Evolutionary conservation across 2,113 vertebrate species (phyloP).

Genomic region (Micromys minutus): DNA sequence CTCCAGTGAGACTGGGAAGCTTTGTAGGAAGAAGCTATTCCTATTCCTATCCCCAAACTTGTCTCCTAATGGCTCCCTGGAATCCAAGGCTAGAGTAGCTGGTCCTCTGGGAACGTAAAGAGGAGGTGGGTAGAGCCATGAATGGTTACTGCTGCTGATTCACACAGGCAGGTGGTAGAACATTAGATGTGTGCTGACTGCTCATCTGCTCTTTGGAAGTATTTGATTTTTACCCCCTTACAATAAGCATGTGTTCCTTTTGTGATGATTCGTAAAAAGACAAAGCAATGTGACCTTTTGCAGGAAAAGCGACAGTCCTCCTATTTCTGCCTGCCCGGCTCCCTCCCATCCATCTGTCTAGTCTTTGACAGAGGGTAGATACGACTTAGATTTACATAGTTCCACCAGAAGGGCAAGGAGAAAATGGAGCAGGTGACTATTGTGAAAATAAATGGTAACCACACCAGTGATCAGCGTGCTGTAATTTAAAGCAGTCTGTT

Average conservation of each 20-base stretch:
- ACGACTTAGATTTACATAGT: not conserved
- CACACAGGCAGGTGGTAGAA: not conserved
- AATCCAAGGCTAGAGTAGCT: not conserved
- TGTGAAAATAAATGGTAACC: not conserved
- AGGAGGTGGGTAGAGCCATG: not conserved
- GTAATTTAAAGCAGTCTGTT: not conserved
- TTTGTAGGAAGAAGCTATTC: not conserved
- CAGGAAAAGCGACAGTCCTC: not conserved
- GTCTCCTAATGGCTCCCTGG: not conserved
- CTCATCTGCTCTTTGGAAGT: not conserved
- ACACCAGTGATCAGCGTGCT: not conserved
- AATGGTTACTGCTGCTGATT: not conserved
- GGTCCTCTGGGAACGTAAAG: not conserved
- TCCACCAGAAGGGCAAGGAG: not conserved
- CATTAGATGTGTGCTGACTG: not conserved
- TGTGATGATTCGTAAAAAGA: constrained; percentile 1
- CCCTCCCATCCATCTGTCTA: not conserved
- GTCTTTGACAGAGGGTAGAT: not conserved
- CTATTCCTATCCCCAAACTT: not conserved
- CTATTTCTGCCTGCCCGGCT: not conserved
- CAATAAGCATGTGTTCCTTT: not conserved
- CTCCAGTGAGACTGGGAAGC: not conserved
- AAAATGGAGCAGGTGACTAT: not conserved
- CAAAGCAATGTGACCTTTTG: not conserved
- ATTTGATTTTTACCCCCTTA: not conserved